A percentile compares a stretch with the other conserved stretches of the same genome.
Evolutionary conservation across 2,888 invertebrate genomes (phyloP).

Genomic region (Rotaria magnacalcarata): DNA sequence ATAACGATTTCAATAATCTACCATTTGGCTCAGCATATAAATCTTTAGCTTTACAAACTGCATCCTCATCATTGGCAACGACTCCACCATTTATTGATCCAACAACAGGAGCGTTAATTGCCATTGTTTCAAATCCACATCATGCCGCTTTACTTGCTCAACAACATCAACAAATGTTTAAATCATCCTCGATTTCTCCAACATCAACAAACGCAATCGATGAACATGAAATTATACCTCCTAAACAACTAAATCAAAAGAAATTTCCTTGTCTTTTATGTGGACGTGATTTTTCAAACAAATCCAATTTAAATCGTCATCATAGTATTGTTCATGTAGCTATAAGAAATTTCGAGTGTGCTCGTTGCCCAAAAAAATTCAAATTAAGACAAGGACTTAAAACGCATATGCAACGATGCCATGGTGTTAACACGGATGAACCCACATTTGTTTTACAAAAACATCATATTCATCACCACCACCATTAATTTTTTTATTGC

Average conservation of each 20-base stretch:
- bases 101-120: slow-evolving; percentile 25
- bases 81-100: slow-evolving; percentile 17
- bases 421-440: slow-evolving; percentile 23
- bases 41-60: background rate
- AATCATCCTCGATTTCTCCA: background rate
- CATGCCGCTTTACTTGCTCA: background rate
- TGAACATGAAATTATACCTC: background rate
- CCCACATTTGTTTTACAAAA: slow-evolving; percentile 30
- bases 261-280: slow-evolving; percentile 30
- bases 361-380: slow-evolving; percentile 8
- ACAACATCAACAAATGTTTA: slow-evolving; percentile 21
- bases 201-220: background rate
- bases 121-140: slow-evolving; percentile 30
- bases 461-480: background rate
- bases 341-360: slow-evolving; percentile 17
- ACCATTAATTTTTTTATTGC: background rate
- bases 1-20: background rate
- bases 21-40: slow-evolving; percentile 10
- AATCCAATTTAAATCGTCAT: slow-evolving; percentile 20
- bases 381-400: slow-evolving; percentile 33
- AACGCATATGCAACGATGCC: slow-evolving; percentile 35
- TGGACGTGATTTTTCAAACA: slow-evolving; percentile 22
- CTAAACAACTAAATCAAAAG: background rate
- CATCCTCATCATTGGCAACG: background rate
- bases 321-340: slow-evolving; percentile 35